These are phyloP conservation scores for Nasonia vitripennis DNA, from an alignment of 1,140 invertebrate genomes.

Conservation along the genomic window DNA sequence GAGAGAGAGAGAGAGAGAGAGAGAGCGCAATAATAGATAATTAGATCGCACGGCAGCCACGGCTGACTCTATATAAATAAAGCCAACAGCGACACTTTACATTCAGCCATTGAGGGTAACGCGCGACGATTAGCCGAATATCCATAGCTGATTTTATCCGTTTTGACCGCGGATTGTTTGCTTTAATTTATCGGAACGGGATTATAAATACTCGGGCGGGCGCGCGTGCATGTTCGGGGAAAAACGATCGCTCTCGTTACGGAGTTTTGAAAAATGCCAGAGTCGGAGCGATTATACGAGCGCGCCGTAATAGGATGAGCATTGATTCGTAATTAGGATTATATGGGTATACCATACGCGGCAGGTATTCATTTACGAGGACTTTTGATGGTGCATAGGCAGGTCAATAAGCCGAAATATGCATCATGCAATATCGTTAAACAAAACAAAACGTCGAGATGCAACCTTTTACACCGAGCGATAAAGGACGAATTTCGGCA, in stretches of 20 bases:
- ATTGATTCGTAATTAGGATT: conserved; percentile 52
- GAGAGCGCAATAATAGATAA: conserved; percentile 26
- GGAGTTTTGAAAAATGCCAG: conserved; percentile 22
- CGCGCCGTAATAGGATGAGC: conserved; percentile 58
- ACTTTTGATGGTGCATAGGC: too few relatives aligned
- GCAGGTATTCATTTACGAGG: neutral
- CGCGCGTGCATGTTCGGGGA: too few relatives aligned
- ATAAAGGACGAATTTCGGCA: neutral
- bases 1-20: too few relatives aligned
- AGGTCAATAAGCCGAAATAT: too few relatives aligned
- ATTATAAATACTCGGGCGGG: conserved; percentile 27
- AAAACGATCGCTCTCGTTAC: neutral
- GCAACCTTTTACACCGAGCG: neutral
- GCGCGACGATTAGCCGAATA: conserved; percentile 2
- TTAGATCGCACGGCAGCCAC: conserved; percentile 57
- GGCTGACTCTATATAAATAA: neutral
- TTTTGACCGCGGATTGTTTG: conserved; percentile 8
- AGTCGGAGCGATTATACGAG: conserved; percentile 29
- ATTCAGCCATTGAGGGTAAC: conserved; percentile 3
- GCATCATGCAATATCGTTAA: too few relatives aligned
- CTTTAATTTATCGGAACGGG: conserved; percentile 37
- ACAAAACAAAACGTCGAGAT: too few relatives aligned
- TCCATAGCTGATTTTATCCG: conserved; percentile 1
- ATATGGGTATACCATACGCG: neutral
- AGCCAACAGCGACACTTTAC: neutral